phyloP scores from a whole-genome alignment of 1,140 invertebrate species.

The Tigriopus japonicus region DNA sequence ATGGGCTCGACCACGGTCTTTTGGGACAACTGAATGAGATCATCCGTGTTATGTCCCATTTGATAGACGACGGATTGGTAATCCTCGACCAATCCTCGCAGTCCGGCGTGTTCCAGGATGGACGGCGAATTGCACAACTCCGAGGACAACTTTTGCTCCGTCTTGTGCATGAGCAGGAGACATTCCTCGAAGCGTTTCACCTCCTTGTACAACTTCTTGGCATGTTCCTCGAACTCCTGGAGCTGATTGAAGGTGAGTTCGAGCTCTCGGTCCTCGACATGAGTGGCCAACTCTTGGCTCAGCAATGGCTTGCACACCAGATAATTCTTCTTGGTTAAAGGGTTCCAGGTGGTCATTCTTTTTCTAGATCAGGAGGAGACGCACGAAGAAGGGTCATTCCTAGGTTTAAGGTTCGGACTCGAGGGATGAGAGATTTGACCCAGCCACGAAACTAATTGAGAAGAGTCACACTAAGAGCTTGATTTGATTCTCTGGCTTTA shows the following conservation, averaged over 20 bases:
- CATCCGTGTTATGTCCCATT: constrained; percentile 1
- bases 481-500: too few relatives aligned
- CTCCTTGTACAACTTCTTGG: constrained; percentile 8
- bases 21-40: background rate
- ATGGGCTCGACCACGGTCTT: constrained; percentile 23
- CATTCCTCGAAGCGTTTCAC: background rate
- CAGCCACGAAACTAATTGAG: too few relatives aligned
- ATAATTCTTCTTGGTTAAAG: background rate
- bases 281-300: background rate
- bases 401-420: too few relatives aligned
- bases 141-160: background rate
- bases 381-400: too few relatives aligned
- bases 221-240: constrained; percentile 1
- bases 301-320: background rate
- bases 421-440: too few relatives aligned
- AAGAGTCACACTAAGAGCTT: too few relatives aligned
- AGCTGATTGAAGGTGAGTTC: background rate
- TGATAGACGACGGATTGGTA: constrained; percentile 3
- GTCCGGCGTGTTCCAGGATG: background rate
- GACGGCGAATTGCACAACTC: constrained; percentile 4
- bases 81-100: background rate
- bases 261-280: background rate
- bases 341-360: background rate
- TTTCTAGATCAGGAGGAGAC: too few relatives aligned
- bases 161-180: background rate